Evolutionary conservation across 2,797 vertebrate species (phyloP), one percentile per base, ranked within the genome.

Genomic region (Muscicapa striata): DNA sequence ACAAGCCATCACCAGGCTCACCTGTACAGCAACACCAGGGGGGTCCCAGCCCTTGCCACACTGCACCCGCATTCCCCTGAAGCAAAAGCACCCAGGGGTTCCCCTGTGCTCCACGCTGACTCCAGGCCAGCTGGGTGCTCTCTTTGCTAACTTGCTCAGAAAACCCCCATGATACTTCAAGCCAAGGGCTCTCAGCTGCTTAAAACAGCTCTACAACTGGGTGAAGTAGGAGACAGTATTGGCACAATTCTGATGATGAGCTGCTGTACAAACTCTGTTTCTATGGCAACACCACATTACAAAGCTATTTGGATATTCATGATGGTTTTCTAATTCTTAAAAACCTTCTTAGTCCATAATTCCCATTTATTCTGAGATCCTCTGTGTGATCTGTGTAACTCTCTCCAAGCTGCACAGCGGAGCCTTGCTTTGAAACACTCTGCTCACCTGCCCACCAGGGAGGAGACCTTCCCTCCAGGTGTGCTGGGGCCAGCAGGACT

Each of bases 1-100:
- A 67, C 20, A 29, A 84, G 62, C 18, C 29, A 19, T 11, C 69
- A 24, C 19, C 21, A 54, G 58, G 13, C 32, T 13, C n/a, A 24
- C 6, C 3, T 0, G 2, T 3, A 59, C 11, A 54, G 23, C 21
- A 77, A 15, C 51, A 70, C 21, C 29, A 38, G 54, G 19, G 8
- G 10, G 0, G 6, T 61, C 43, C 13, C 70, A 84, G 84, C n/a
- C 46, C 70, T 22, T 23, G 4, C 6, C 2, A 8, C 45, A 8
- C 16, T 19, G 69, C 29, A 49, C 10, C 6, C 0, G 0, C 1
- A 0, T 10, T 26, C 9, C 36, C 16, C 0, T 32, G 0, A 45
- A 76, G 21, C 0, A 2, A 61, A 84, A 48, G 70, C 61, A 74
- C 17, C 4, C 2, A 0, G 54, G 8, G 7, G 36, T 15, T 87